Evolutionary conservation across 2,113 vertebrate genomes (phyloP), one percentile per base, ranked within the genome.

Genomic region (Steatornis caripensis): DNA sequence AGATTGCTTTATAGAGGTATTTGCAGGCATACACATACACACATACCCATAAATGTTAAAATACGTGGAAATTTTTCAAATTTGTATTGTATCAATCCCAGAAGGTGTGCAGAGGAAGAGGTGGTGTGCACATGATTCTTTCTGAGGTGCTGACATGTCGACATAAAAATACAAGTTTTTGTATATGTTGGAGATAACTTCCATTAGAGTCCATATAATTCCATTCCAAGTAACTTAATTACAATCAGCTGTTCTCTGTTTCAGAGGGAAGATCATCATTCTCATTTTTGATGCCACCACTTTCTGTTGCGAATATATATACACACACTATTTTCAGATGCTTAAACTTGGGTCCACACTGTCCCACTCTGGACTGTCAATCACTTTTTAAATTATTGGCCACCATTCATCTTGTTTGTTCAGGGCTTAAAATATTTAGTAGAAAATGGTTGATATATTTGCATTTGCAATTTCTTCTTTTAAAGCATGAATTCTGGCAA

Each of bases 21-120:
- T 39, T 58, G 29, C 11, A 39, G 4, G 22, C 2, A 12, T 17
- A 3, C 11, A 5, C 54, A 43, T 0, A 8, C 6, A 16, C 9
- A 34, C 18, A 55, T 1, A 49, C 3, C 1, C 8, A 37, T 19
- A 36, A 16, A 61, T 71, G 2, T 68, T n/a, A 69, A 88, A 71
- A 82, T 57, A 77, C 27, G 7, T 15, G 7, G 24, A 61, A 61
- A 19, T 37, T 74, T 88, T 76, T 5, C 2, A 49, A 21, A 41
- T 24, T 45, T 29, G 12, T 53, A 55, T 72, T 68, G 69, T 65
- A 69, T 27, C 18, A 24, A 12, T 74, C 16, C 48, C 15, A 70
- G 39, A 82, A 84, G 5, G 32, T 43, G 24, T 34, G 5, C 26
- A 69, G 58, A 89, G 7, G 12, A 80, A 81, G 41, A 72, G 10